Base-by-base conservation (phyloP, 2,113 vertebrate species). In the Pica pica region DNA sequence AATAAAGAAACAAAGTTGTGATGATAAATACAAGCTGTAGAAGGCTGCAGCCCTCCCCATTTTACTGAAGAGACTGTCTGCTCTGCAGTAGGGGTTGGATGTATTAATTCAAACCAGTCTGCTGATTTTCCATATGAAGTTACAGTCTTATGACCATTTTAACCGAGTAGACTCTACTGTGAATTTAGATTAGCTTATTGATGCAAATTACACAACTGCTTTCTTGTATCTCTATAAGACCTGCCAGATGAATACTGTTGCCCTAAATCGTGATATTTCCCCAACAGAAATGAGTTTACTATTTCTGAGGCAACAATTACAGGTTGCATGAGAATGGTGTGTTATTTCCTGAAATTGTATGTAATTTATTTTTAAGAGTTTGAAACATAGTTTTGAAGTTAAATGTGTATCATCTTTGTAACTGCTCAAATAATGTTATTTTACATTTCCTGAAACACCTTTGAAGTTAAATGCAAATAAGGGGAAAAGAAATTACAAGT, bases 401-500 rank as follows among this genome's bases (percentile, higher is more conserved):
- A 96, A 97, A 96, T 92, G 85, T 42, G 39, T 88, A 90, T 94
- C 79, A 88, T 98, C 95, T 98, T 98, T 95, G 93, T 97, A 96
- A 91, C 81, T 97, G 69, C 95, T 97, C 91, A 83, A 96, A 95
- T 98, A 89, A 69, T 92, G 80, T 94, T 94, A 95, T 98, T 98
- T 97, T 92, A 75, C 88, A 84, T 85, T 93, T 90, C 52, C 88
- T 97, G 94, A 97, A 98, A 97, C 98, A 98, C 93, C 78, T 96
- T 98, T 98, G 97, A 98, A 98, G 97, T 96, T 96, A 97, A 97
- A 98, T 98, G 98, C 84, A 97, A 98, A 98, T 98, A 98, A 97
- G 75, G 93, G 79, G 93, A 97, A 98, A 98, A 98, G 97, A 97
- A 98, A 98, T 98, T 98, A 97, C 97, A 97, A 98, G 95, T 97